A percentile compares a stretch with the other conserved stretches of the same genome.
Conservation (phyloP, 2,113 vertebrate genomes). For the Siphamia tubifer region DNA sequence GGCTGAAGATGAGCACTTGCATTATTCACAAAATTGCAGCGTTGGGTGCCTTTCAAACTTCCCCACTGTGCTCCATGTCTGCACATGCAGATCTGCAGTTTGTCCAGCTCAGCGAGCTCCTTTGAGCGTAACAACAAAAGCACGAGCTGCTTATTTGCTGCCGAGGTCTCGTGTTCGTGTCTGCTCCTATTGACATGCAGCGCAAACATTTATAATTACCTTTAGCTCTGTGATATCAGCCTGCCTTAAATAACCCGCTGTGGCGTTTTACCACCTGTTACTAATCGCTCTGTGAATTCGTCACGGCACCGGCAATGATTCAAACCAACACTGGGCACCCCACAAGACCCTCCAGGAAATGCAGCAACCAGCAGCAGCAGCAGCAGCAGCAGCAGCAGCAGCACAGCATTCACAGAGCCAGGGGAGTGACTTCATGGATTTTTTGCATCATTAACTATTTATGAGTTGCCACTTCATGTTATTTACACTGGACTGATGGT, state of each 20-base stretch:
- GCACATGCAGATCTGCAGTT: constrained; percentile 33
- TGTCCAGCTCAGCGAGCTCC: constrained; percentile 43
- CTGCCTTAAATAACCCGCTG: constrained; percentile 58
- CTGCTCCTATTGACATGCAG: constrained; percentile 44
- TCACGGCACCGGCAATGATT: constrained; percentile 63
- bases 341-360: constrained; percentile 66
- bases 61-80: constrained; percentile 46
- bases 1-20: constrained; percentile 21
- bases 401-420: constrained; percentile 31
- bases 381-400: constrained; percentile 51
- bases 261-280: constrained; percentile 80
- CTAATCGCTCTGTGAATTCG: constrained; percentile 71
- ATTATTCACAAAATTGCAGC: constrained; percentile 51
- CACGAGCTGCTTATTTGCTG: constrained; percentile 3
- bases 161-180: constrained; percentile 35
- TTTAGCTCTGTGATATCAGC: constrained; percentile 58
- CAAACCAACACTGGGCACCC: constrained; percentile 62
- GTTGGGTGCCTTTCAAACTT: constrained; percentile 41
- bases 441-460: constrained; percentile 89
- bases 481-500: constrained; percentile 89
- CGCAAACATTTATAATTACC: constrained; percentile 56
- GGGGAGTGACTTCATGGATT: constrained; percentile 81
- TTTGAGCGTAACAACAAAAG: constrained; percentile 60
- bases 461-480: constrained; percentile 92
- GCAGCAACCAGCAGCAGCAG: constrained; percentile 35